These are phyloP conservation scores for Physeter macrocephalus DNA, from an alignment of 2,113 vertebrate species.

Conservation along the genomic window DNA sequence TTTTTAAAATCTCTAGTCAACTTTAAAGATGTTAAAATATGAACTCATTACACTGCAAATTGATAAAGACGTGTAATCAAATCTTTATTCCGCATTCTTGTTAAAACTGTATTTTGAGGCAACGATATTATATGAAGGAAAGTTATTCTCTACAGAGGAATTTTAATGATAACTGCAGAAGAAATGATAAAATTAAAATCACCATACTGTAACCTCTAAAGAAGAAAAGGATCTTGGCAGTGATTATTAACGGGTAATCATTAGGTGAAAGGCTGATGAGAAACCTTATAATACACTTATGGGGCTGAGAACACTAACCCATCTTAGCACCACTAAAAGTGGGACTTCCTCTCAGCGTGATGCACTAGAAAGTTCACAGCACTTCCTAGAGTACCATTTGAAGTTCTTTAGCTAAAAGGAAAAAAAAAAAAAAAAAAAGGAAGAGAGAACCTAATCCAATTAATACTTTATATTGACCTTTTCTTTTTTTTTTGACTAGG, in stretches of 20 bases:
- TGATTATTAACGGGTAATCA: neutral
- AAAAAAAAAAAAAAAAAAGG: neutral
- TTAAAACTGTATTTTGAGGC: neutral
- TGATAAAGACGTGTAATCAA: neutral
- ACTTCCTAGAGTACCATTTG: neutral
- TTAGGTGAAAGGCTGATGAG: neutral
- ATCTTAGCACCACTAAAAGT: neutral
- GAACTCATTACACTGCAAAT: neutral
- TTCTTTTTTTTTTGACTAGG: neutral
- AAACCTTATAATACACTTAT: fast-evolving
- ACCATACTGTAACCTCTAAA: neutral
- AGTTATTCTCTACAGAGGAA: neutral
- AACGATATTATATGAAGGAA: neutral
- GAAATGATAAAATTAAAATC: neutral
- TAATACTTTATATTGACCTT: neutral
- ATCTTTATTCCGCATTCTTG: neutral
- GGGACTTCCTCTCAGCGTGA: neutral
- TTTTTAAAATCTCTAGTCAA: neutral
- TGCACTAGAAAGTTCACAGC: neutral
- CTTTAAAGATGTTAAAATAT: neutral
- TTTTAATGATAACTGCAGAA: neutral
- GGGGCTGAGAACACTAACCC: fast-evolving
- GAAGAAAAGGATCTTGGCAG: neutral
- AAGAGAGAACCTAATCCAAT: neutral
- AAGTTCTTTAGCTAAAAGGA: neutral